Conservation (phyloP, 1,140 invertebrate genomes). For the Macrosteles quadrilineatus region DNA sequence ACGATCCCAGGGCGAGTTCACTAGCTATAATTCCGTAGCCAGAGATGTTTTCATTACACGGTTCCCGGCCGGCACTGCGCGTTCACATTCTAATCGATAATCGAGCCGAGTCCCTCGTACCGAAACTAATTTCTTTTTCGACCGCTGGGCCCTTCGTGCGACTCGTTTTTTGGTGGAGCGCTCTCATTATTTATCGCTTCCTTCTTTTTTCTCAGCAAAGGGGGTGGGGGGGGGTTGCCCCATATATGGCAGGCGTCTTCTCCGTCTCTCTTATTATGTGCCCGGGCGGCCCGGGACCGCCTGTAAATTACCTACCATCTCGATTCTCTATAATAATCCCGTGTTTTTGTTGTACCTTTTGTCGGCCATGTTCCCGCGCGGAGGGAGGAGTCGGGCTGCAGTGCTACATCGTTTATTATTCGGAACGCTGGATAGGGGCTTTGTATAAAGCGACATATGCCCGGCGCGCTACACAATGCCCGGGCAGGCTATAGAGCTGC, state of each 20-base stretch:
- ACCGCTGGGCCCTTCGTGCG: constrained; percentile 15
- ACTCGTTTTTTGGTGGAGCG: constrained; percentile 15
- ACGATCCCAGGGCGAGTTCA: no score
- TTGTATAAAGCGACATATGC: constrained; percentile 21
- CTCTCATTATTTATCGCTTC: constrained; percentile 24
- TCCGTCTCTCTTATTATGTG: background rate
- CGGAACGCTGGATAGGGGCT: background rate
- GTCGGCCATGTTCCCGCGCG: constrained; percentile 1
- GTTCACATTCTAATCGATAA: constrained; percentile 13
- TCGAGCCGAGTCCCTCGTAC: constrained; percentile 9
- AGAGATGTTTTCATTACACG: constrained; percentile 19
- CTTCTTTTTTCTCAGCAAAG: background rate
- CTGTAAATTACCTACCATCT: constrained; percentile 3
- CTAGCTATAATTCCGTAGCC: no score
- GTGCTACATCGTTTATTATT: constrained; percentile 9
- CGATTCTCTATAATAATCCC: constrained; percentile 22
- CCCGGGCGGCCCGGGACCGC: background rate
- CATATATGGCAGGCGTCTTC: constrained; percentile 16
- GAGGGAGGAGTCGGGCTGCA: background rate
- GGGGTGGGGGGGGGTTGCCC: background rate
- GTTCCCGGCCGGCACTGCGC: background rate
- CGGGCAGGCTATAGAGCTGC: no score
- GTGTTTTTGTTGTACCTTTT: constrained; percentile 24
- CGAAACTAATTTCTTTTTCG: constrained; percentile 22
- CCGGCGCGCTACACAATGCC: background rate